Conservation (phyloP, 1,140 invertebrate species). For the Hirudo medicinalis region DNA sequence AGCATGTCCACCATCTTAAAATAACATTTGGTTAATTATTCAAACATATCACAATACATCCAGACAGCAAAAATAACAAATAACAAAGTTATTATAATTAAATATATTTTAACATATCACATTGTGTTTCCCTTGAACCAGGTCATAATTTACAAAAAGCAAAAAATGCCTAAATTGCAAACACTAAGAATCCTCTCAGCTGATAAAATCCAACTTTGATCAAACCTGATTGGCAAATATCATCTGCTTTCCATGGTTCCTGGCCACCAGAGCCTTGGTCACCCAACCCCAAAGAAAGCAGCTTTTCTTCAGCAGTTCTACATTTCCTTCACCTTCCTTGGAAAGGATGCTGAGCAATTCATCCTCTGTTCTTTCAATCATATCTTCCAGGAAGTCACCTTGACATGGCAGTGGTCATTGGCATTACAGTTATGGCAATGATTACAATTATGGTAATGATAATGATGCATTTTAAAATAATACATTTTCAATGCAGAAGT, state of each 20-base stretch:
- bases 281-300: not conserved
- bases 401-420: not conserved
- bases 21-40: not conserved
- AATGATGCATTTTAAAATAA: too few relatives aligned
- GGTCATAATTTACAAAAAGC: too few relatives aligned
- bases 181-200: too few relatives aligned
- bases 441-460: too few relatives aligned
- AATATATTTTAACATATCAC: too few relatives aligned
- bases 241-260: not conserved
- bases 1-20: slow-evolving; percentile 10
- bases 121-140: too few relatives aligned
- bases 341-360: not conserved
- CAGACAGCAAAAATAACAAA: not conserved
- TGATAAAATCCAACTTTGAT: too few relatives aligned
- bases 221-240: not conserved
- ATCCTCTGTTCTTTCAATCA: not conserved
- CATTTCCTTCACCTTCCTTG: not conserved
- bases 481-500: too few relatives aligned
- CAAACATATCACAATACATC: not conserved
- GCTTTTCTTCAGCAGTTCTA: not conserved
- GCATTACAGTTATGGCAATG: not conserved
- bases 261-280: slow-evolving; percentile 5
- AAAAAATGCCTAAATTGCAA: too few relatives aligned
- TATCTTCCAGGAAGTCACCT: not conserved
- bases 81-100: not conserved